phyloP scores from a whole-genome alignment of 2,113 vertebrate species.

The Labeo rohita region DNA sequence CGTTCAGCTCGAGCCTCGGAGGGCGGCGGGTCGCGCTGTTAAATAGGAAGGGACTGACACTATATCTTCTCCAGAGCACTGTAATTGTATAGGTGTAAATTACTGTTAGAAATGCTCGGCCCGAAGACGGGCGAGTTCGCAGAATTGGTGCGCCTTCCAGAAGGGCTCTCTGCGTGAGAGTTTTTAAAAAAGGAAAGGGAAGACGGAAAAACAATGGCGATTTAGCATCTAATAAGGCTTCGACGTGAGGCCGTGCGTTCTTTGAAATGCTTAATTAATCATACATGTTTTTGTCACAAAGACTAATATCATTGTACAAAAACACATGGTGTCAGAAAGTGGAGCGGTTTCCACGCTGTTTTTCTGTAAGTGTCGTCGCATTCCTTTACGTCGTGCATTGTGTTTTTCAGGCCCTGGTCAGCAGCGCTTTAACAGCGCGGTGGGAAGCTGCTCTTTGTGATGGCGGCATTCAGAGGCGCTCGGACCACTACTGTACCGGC shows the following conservation, averaged over 20 bases:
- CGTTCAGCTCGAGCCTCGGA: conserved; percentile 70
- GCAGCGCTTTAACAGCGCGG: background rate
- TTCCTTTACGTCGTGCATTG: background rate
- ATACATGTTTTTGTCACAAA: background rate
- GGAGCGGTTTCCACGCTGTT: background rate
- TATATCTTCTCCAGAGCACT: conserved; percentile 71
- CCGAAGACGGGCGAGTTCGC: conserved; percentile 59
- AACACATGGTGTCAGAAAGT: background rate
- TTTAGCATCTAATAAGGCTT: conserved; percentile 4
- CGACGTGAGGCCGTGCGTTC: background rate
- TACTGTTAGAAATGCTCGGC: conserved; percentile 69
- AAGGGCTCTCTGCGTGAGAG: background rate
- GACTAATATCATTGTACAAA: background rate
- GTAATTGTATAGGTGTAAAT: conserved; percentile 78
- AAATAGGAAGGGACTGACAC: conserved; percentile 75
- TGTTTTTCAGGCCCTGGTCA: background rate
- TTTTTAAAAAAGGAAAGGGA: background rate
- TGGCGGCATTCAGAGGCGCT: background rate
- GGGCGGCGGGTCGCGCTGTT: conserved; percentile 71
- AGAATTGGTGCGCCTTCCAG: conserved; percentile 50
- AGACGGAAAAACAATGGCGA: background rate
- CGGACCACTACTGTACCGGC: conserved; percentile 51
- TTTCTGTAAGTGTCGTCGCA: background rate
- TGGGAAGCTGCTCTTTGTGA: background rate
- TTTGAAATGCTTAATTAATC: conserved; percentile 3